Conservation (phyloP, 2,888 invertebrate genomes). For the Agrotis exclamationis region DNA sequence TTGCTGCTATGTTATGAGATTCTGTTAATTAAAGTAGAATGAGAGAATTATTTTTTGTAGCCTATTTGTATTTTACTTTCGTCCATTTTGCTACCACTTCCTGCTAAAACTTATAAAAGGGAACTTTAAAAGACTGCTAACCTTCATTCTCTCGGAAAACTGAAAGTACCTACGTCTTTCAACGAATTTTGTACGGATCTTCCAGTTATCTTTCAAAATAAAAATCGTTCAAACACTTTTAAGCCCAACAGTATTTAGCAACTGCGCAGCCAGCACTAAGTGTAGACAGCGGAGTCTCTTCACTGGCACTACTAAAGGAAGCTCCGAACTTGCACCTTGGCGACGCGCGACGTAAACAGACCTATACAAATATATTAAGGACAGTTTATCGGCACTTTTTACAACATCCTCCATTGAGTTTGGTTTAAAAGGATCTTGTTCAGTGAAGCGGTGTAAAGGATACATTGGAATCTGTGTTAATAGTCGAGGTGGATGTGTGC, state of each 20-base stretch:
- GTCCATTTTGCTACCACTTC: not conserved
- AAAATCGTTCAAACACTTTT: not conserved
- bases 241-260: constrained; percentile 29
- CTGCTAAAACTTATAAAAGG: no score
- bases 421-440: constrained; percentile 54
- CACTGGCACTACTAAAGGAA: constrained; percentile 43
- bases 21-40: constrained; percentile 10
- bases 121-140: no score
- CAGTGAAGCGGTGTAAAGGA: constrained; percentile 48
- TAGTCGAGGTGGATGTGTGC: constrained; percentile 32
- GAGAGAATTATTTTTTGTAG: not conserved
- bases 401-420: constrained; percentile 53
- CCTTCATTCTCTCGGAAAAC: not conserved
- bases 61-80: no score
- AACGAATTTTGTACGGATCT: not conserved
- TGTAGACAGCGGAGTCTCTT: constrained; percentile 56
- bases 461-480: constrained; percentile 59
- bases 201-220: not conserved
- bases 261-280: constrained; percentile 57
- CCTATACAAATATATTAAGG: constrained; percentile 62
- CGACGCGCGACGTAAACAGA: constrained; percentile 57
- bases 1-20: not conserved
- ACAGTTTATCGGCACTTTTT: constrained; percentile 61
- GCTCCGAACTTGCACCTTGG: constrained; percentile 41
- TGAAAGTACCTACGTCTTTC: not conserved